Conservation (phyloP, 2,797 vertebrate genomes). For the Chelon auratus region DNA sequence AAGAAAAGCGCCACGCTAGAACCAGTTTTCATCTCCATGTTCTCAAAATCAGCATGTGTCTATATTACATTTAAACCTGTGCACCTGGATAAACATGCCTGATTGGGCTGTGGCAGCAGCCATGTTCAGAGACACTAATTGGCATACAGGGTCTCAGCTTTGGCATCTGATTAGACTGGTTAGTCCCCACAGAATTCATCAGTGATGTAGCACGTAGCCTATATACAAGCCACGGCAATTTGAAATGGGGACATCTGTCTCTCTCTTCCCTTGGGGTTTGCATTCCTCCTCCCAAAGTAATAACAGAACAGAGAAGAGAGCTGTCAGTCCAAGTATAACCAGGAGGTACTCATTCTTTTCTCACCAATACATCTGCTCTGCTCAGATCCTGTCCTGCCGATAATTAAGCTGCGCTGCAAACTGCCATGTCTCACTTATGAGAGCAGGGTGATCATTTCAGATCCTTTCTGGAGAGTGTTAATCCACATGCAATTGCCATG, state of each 20-base stretch:
- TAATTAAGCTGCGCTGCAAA: constrained; percentile 28
- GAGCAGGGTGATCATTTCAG: constrained; percentile 45
- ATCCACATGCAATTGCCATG: constrained; percentile 74
- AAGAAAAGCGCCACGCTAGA: constrained; percentile 5
- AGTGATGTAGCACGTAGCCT: constrained; percentile 38
- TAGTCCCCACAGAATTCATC: constrained; percentile 23
- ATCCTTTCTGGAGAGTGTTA: constrained; percentile 61
- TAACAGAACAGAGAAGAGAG: constrained; percentile 58
- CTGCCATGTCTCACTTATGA: constrained; percentile 42
- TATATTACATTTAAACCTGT: neutral
- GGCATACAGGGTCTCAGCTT: constrained; percentile 14
- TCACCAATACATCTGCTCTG: constrained; percentile 34
- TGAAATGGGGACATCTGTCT: constrained; percentile 65
- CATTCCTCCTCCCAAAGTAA: constrained; percentile 65
- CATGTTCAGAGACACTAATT: constrained; percentile 13
- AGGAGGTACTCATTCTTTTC: constrained; percentile 41
- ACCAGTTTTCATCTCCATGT: neutral
- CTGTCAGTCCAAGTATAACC: constrained; percentile 57
- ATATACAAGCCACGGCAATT: constrained; percentile 42
- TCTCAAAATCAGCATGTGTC: neutral
- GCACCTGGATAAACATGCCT: constrained; percentile 38
- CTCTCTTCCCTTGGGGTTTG: constrained; percentile 38
- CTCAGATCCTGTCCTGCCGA: constrained; percentile 30
- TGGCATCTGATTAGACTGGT: constrained; percentile 30
- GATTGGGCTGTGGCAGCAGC: constrained; percentile 10